Percentiles rank a stretch among this genome's conserved stretches.
These are phyloP conservation scores for Erythrocercus mccallii DNA, from an alignment of 2,113 vertebrate genomes.

Conservation along the genomic window DNA sequence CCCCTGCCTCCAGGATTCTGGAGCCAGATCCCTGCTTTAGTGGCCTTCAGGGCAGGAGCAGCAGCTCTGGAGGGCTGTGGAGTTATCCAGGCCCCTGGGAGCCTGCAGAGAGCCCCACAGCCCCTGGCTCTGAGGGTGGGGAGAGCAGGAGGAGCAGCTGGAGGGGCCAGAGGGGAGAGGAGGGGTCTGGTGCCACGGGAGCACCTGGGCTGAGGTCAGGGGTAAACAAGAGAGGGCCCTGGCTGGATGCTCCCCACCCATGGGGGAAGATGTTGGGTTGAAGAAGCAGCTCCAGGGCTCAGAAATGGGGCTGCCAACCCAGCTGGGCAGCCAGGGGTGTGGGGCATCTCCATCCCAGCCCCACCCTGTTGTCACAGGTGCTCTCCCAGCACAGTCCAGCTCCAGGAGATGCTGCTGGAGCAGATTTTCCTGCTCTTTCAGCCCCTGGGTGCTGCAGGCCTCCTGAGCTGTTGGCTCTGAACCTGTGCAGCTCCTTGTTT, in stretches of 20 bases:
- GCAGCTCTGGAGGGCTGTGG: fast-evolving
- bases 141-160: neutral
- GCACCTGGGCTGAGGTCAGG: neutral
- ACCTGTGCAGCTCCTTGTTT: neutral
- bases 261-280: neutral
- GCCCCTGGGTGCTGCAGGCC: neutral
- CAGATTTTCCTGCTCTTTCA: neutral
- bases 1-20: neutral
- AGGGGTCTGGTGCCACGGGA: neutral
- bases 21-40: neutral
- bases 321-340: fast-evolving
- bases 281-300: neutral
- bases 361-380: neutral
- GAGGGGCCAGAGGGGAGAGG: neutral
- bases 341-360: fast-evolving
- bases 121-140: neutral
- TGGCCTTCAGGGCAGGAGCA: neutral
- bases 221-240: neutral
- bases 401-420: neutral
- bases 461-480: neutral
- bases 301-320: neutral
- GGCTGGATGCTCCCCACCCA: neutral
- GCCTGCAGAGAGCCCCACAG: neutral
- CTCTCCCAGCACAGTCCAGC: neutral
- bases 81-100: neutral